Base-by-base conservation (phyloP, 1,140 invertebrate genomes). In the Vanessa tameamea region DNA sequence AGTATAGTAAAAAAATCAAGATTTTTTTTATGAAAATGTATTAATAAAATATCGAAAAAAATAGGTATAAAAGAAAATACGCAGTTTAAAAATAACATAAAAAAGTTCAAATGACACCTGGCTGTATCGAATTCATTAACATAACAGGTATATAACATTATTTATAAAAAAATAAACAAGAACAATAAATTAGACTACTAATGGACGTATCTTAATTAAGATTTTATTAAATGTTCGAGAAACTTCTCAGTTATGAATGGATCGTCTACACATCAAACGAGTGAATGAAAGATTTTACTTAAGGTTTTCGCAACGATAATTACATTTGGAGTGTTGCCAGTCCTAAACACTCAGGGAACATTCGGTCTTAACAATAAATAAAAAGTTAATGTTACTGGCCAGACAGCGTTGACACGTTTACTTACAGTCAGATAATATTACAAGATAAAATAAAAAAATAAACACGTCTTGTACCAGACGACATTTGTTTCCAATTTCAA, bases 341-440 rank as follows among this genome's bases (percentile, higher is more conserved):
- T 57, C 14, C n/a, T 63, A 50, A 78, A 77, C 50, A 47, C 66
- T 66, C 55, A 53, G 68, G 74, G 73, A 82, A 82, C 75, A 43
- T 43, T 77, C 75, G 77, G 73, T 23, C 74, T 72, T 78, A 72
- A 69, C 65, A 78, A 88, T 90, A 90, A 88, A 90, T 86, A 89
- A 78, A 72, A 84, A 76, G 72, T 78, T 84, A 87, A 90, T 84
- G 85, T 79, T 73, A 64, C 73, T 76, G 73, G 72, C 82, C 87
- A 89, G 86, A 88, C 88, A 73, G 64, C 80, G 85, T 74, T 89
- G 87, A 90, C 84, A 89, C 80, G 75, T 88, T 87, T 84, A 87
- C 80, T 78, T 66, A 72, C 74, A 69, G 79, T 78, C 83, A 88
- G 84, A 85, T 78, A 75, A 72, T 80, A 65, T 70, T 65, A 70